Conservation (phyloP, 2,888 invertebrate species). For the Drosophila helvetica region DNA sequence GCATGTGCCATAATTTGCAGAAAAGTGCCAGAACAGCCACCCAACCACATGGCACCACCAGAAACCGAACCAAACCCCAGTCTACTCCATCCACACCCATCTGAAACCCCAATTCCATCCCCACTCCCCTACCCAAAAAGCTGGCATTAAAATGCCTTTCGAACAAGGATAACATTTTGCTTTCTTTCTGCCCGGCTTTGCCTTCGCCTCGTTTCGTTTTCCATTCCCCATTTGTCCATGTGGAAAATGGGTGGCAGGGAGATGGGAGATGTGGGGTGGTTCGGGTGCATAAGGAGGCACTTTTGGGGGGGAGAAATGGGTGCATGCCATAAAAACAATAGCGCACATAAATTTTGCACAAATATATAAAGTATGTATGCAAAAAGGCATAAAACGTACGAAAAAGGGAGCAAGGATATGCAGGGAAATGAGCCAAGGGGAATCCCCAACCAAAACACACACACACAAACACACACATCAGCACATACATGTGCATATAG, state of each 20-base stretch:
- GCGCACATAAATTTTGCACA: constrained; percentile 80
- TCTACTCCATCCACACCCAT: constrained; percentile 1
- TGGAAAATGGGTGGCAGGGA: constrained; percentile 14
- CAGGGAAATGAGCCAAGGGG: constrained; percentile 53
- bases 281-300: too few species aligned
- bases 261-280: constrained; percentile 32
- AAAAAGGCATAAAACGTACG: constrained; percentile 70
- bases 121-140: constrained; percentile 15
- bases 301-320: constrained; percentile 64
- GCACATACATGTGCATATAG: constrained; percentile 13
- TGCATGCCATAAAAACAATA: constrained; percentile 82
- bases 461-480: constrained; percentile 17
- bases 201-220: constrained; percentile 46
- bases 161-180: constrained; percentile 69
- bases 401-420: constrained; percentile 41
- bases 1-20: constrained; percentile 80
- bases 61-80: background rate
- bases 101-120: constrained; percentile 1
- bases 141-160: constrained; percentile 45
- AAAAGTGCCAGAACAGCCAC: constrained; percentile 58
- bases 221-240: constrained; percentile 39
- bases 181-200: constrained; percentile 38
- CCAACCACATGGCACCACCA: constrained; percentile 11
- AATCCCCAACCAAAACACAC: constrained; percentile 16
- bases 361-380: constrained; percentile 79